Percentiles rank a stretch among this genome's conserved stretches.
These are phyloP conservation scores for Gouania willdenowi DNA, from an alignment of 2,797 vertebrate species.

Conservation along the genomic window DNA sequence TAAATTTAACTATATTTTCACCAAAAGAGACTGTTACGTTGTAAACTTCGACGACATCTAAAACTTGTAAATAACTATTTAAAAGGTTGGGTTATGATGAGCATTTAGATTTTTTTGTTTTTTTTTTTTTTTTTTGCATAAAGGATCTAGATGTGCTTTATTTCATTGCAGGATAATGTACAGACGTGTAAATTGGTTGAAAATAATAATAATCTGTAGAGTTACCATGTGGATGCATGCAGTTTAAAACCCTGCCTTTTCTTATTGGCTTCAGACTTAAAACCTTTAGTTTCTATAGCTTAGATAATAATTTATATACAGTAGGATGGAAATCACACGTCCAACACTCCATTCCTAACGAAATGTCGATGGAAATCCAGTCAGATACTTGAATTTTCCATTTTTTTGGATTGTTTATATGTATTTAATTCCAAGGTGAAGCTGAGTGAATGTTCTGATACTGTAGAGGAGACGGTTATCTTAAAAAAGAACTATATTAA, in stretches of 20 bases:
- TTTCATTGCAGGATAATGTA: constrained; percentile 36
- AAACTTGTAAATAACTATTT: constrained; percentile 69
- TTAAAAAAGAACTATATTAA: constrained; percentile 46
- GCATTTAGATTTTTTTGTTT: too few relatives aligned
- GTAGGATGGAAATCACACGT: constrained; percentile 34
- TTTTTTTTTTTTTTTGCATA: constrained; percentile 43
- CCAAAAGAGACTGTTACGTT: constrained; percentile 77
- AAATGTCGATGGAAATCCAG: constrained; percentile 49
- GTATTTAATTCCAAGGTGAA: constrained; percentile 34
- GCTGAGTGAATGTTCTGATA: constrained; percentile 65
- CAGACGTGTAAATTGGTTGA: constrained; percentile 39
- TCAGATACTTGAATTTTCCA: constrained; percentile 76
- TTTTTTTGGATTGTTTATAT: constrained; percentile 56
- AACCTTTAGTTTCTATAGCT: constrained; percentile 47
- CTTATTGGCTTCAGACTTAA: constrained; percentile 56
- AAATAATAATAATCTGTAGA: constrained; percentile 37
- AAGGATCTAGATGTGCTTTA: constrained; percentile 51
- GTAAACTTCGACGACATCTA: constrained; percentile 64
- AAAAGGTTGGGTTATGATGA: constrained; percentile 44
- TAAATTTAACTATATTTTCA: constrained; percentile 77
- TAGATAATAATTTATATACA: constrained; percentile 25
- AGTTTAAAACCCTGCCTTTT: constrained; percentile 59
- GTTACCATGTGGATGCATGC: constrained; percentile 65
- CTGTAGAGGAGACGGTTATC: constrained; percentile 56
- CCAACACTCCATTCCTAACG: constrained; percentile 44